phyloP scores from a whole-genome alignment of 1,140 invertebrate species.

The Hyposmocoma kahamanoa region DNA sequence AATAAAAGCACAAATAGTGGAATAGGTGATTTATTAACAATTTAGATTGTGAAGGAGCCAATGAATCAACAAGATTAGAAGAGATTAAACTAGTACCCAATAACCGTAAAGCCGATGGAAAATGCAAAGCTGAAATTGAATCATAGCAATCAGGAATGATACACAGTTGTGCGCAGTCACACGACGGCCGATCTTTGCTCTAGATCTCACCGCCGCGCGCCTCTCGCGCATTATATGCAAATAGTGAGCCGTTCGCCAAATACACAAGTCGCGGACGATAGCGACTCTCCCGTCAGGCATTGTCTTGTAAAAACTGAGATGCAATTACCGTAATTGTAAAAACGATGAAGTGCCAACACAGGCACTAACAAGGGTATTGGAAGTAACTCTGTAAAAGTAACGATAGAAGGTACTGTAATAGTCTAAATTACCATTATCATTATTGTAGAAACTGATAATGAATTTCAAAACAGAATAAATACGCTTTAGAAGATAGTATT shows the following conservation, averaged over 20 bases:
- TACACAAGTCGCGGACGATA: conserved; percentile 31
- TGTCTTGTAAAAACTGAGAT: conserved; percentile 4
- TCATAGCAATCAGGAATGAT: conserved; percentile 30
- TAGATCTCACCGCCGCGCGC: conserved; percentile 46
- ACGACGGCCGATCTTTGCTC: conserved; percentile 47
- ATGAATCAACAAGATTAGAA: too few species aligned
- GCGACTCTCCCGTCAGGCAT: conserved; percentile 8
- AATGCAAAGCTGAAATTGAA: conserved; percentile 24
- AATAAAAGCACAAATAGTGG: too few species aligned
- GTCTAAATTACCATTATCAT: too few species aligned
- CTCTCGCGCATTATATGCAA: conserved; percentile 57
- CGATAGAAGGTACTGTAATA: too few species aligned
- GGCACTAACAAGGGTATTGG: too few species aligned
- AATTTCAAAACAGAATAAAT: too few species aligned
- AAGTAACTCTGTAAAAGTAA: too few species aligned
- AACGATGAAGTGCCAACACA: neutral
- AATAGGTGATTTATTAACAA: too few species aligned
- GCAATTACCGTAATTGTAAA: neutral
- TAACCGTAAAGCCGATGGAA: neutral
- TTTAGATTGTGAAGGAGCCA: too few species aligned
- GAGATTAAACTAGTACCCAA: neutral
- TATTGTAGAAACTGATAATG: too few species aligned
- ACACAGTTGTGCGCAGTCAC: conserved; percentile 26
- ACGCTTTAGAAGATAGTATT: too few species aligned
- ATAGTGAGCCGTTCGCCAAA: conserved; percentile 35